Evolutionary conservation across 1,140 invertebrate genomes (phyloP).

Genomic region (Megalonaias nervosa): DNA sequence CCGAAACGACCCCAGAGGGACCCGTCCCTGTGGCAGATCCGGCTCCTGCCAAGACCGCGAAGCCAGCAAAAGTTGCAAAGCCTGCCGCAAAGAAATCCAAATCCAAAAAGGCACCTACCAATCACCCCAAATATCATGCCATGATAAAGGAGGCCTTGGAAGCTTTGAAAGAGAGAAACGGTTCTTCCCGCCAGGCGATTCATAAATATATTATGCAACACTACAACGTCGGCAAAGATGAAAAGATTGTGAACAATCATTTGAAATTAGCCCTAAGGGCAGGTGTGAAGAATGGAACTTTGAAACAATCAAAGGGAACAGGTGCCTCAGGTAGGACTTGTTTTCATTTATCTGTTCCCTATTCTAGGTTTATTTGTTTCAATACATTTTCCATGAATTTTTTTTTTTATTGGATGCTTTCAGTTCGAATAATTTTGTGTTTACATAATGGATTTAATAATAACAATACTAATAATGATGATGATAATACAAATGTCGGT

Average conservation of each 20-base stretch:
- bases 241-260: constrained; percentile 58
- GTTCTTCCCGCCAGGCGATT: constrained; percentile 68
- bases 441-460: too few relatives aligned
- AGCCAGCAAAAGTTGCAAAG: too few relatives aligned
- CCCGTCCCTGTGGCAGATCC: too few relatives aligned
- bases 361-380: too few relatives aligned
- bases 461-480: too few relatives aligned
- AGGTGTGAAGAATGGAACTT: constrained; percentile 56
- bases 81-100: constrained; percentile 32
- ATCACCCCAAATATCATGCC: constrained; percentile 51
- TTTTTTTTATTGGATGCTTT: too few relatives aligned
- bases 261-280: constrained; percentile 61
- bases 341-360: too few relatives aligned
- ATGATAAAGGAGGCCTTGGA: constrained; percentile 51
- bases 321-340: constrained; percentile 62
- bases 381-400: too few relatives aligned
- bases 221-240: constrained; percentile 64
- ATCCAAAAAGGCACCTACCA: constrained; percentile 33
- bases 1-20: too few relatives aligned
- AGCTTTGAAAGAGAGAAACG: constrained; percentile 52
- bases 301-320: constrained; percentile 65
- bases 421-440: too few relatives aligned
- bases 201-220: constrained; percentile 67
- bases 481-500: too few relatives aligned
- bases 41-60: too few relatives aligned